Percentiles rank a stretch among this genome's conserved stretches.
phyloP scores from a whole-genome alignment of 1,140 invertebrate species.

The Maniola jurtina region DNA sequence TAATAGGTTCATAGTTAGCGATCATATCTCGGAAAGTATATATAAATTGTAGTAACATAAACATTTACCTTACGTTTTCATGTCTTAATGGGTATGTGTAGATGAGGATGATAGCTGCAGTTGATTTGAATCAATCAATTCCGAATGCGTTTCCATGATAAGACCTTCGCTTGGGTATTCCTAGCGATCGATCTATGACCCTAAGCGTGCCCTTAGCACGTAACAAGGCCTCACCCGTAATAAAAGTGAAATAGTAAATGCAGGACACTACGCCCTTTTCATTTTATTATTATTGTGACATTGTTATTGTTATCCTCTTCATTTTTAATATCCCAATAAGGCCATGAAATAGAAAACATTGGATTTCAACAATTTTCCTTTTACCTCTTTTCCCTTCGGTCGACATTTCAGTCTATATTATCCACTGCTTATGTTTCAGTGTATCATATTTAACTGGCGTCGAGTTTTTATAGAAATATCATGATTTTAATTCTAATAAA shows the following conservation, averaged over 20 bases:
- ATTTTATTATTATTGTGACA: slow-evolving; percentile 56
- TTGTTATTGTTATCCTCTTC: slow-evolving; percentile 42
- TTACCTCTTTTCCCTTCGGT: too few species aligned
- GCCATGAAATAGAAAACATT: slow-evolving; percentile 1
- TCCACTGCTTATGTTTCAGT: too few species aligned
- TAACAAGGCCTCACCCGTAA: slow-evolving; percentile 55
- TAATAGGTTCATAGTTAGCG: too few species aligned
- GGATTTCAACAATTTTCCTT: too few species aligned
- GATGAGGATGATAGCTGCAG: slow-evolving; percentile 33
- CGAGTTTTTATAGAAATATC: too few species aligned
- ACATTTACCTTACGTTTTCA: background rate
- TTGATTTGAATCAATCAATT: slow-evolving; percentile 50
- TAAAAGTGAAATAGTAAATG: slow-evolving; percentile 27
- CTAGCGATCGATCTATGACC: slow-evolving; percentile 58
- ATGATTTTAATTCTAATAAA: too few species aligned
- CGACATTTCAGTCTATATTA: too few species aligned
- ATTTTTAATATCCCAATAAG: slow-evolving; percentile 28
- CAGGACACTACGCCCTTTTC: slow-evolving; percentile 38
- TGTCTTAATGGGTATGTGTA: background rate
- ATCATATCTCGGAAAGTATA: too few species aligned
- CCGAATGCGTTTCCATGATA: slow-evolving; percentile 44
- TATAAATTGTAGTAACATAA: too few species aligned
- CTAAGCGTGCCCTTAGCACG: slow-evolving; percentile 61
- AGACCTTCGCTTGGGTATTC: slow-evolving; percentile 46
- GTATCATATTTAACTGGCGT: too few species aligned